phyloP scores from a whole-genome alignment of 2,797 vertebrate genomes.

The Microctenopoma stevenorrisi region DNA sequence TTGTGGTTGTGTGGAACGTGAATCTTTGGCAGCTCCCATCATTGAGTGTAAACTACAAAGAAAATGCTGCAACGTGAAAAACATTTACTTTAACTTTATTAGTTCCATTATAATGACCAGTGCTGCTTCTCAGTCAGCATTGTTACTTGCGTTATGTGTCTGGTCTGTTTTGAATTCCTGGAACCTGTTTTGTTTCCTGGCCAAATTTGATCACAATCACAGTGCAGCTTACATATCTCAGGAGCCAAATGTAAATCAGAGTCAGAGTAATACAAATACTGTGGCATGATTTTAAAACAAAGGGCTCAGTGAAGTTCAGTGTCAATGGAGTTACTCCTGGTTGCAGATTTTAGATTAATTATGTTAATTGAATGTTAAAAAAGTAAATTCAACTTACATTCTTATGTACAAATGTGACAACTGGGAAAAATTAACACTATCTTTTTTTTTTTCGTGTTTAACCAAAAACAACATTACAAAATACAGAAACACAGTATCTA shows the following conservation, averaged over 20 bases:
- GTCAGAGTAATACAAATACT: conserved; percentile 39
- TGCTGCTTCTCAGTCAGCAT: conserved; percentile 35
- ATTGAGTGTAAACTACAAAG: conserved; percentile 16
- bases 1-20: neutral
- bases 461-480: neutral
- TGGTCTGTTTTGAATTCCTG: conserved; percentile 70
- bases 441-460: too few species aligned
- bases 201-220: conserved; percentile 60
- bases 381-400: too few species aligned
- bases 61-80: conserved; percentile 12
- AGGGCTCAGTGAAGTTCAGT: neutral
- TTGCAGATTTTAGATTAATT: neutral
- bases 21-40: conserved; percentile 14
- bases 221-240: conserved; percentile 25
- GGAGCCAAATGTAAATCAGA: conserved; percentile 45
- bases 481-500: neutral
- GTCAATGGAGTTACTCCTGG: neutral
- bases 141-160: conserved; percentile 58
- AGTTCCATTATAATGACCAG: conserved; percentile 22
- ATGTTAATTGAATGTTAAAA: neutral
- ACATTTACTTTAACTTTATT: conserved; percentile 20
- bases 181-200: conserved; percentile 60
- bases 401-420: too few species aligned
- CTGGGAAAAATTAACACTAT: too few species aligned
- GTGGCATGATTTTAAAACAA: conserved; percentile 19